Base-by-base conservation (phyloP, 2,797 vertebrate species). In the Onychomys torridus region DNA sequence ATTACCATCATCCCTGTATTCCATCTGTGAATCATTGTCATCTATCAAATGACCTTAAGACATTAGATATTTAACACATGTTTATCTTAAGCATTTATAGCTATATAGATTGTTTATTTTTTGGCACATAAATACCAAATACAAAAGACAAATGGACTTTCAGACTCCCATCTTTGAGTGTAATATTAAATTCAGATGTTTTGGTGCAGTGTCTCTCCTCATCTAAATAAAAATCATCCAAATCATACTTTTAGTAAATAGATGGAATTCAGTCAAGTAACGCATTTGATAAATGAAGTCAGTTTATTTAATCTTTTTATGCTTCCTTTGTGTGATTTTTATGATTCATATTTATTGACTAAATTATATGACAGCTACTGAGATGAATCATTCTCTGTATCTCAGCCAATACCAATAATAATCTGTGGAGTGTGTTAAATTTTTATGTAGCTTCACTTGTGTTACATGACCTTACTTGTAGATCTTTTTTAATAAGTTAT, bases 311-410 rank as follows among this genome's bases (percentile, higher is more conserved):
- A 83, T 94, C 71, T 93, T 71, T 55, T 49, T 57, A 93, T 71
- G 25, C 49, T 84, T 82, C 59, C 21, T 27, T 76, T 84, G 19
- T 37, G 16, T 73, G 77, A 52, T 69, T 73, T 81, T 77, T 91
- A 69, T 85, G 43, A 86, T 93, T 95, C 85, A 63, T 75, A 91
- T 96, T 94, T 91, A 86, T 25, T 91, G 59, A 89, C n/a, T 75
- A 69, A 81, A 89, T 89, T 93, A 69, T 76, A 73, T 85, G 52
- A 59, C 19, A 93, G 37, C 61, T 61, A 75, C 25, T 69, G 11
- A 65, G 49, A 78, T 91, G 88, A 84, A 82, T 96, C 23, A 91
- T 63, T 96, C 88, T 89, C 59, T 97, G n/a, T 84, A 61, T 40
- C 32, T 32, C 46, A 85, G 84, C 37, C 65, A 95, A 55, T 61